A percentile compares a stretch with the other conserved stretches of the same genome.
Evolutionary conservation across 53 echinoderm and acorn worm species (phyloP).

Genomic region (Arbacia lixula): DNA sequence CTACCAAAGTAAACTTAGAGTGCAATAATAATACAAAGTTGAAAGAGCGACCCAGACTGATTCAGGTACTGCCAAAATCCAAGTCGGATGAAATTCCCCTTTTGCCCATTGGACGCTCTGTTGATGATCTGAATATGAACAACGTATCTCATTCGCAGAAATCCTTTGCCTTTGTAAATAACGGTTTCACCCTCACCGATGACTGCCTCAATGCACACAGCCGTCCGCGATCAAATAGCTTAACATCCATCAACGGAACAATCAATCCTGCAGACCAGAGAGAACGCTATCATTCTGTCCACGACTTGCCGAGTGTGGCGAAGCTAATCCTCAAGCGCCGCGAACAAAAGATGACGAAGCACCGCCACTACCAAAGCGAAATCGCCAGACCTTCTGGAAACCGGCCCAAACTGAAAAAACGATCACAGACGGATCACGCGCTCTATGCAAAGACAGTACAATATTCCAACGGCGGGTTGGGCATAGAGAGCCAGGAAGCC

Average conservation of each 20-base stretch:
- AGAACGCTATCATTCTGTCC: conserved; percentile 22
- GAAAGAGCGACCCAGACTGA: neutral
- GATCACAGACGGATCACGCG: conserved; percentile 47
- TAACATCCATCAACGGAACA: conserved; percentile 7
- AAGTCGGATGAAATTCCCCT: conserved; percentile 39
- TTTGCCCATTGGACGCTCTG: neutral
- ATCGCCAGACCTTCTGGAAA: neutral
- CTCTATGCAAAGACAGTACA: conserved; percentile 31
- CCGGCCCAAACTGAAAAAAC: conserved; percentile 28
- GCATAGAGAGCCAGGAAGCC: neutral
- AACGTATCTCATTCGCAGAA: neutral
- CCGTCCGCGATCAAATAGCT: conserved; percentile 50
- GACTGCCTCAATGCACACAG: neutral
- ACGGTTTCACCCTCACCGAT: conserved; percentile 15
- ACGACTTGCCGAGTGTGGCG: conserved; percentile 47
- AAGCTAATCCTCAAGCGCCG: conserved; percentile 2
- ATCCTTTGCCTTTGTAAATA: conserved; percentile 21
- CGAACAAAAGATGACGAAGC: neutral
- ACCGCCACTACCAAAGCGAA: neutral
- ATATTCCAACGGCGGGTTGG: neutral
- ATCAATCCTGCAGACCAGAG: neutral
- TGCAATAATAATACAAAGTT: conserved; percentile 39
- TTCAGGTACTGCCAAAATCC: conserved; percentile 38
- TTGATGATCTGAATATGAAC: conserved; percentile 28
- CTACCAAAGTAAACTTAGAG: neutral